Conservation (phyloP, 2,888 invertebrate genomes). For the Plebejus melissa region DNA sequence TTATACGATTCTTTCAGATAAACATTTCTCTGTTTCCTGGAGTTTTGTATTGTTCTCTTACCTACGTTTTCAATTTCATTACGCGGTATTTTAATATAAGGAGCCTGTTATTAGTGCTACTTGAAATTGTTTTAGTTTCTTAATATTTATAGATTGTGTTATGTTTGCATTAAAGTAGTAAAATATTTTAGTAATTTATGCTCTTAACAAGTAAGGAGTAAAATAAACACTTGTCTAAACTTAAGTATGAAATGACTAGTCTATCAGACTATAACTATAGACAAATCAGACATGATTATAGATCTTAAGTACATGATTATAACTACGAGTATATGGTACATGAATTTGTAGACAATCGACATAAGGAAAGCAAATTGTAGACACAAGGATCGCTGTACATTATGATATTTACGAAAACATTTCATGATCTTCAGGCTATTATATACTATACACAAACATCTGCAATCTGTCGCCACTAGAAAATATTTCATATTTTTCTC, state of each 20-base stretch:
- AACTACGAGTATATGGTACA: too few species aligned
- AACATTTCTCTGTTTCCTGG: conserved; percentile 27
- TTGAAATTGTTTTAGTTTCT: background rate
- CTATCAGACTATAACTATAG: too few species aligned
- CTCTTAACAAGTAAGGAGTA: too few species aligned
- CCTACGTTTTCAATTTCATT: conserved; percentile 17
- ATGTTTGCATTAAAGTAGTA: background rate
- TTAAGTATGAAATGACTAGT: too few species aligned
- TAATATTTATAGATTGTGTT: background rate
- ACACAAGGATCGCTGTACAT: background rate
- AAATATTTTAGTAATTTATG: too few species aligned
- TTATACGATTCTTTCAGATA: conserved; percentile 53
- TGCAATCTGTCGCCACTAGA: conserved; percentile 38
- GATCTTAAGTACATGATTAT: too few species aligned
- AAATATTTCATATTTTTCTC: conserved; percentile 53
- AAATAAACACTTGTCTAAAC: too few species aligned
- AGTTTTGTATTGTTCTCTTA: conserved; percentile 19
- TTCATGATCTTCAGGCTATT: background rate
- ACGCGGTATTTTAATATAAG: conserved; percentile 12
- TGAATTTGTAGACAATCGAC: too few species aligned
- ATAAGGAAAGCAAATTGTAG: background rate
- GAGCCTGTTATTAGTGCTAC: background rate
- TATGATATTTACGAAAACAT: background rate
- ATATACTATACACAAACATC: conserved; percentile 5
- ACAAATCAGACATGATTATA: too few species aligned